Percentiles rank a stretch among this genome's conserved stretches.
phyloP scores from a whole-genome alignment of 2,113 vertebrate genomes.

The Sylvilagus bachmani region DNA sequence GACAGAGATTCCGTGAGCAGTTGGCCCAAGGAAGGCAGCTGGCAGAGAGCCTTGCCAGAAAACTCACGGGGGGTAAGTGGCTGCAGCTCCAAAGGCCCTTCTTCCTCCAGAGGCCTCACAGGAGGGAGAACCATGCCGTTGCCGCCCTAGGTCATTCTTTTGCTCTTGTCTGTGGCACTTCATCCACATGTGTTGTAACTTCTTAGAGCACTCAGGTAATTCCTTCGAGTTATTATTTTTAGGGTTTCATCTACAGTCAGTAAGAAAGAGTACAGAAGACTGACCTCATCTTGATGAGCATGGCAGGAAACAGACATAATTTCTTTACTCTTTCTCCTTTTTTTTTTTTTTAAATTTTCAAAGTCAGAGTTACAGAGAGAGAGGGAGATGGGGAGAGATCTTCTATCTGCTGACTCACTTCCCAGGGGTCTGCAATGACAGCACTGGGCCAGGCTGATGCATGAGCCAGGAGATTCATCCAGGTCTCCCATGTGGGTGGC shows the following conservation, averaged over 20 bases:
- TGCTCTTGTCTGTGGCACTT: neutral
- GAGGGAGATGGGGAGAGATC: too few species aligned
- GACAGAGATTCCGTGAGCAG: constrained; percentile 91
- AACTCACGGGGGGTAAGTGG: constrained; percentile 90
- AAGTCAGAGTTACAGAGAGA: too few species aligned
- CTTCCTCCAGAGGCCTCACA: neutral
- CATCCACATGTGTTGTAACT: neutral
- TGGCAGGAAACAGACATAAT: neutral
- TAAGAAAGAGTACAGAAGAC: neutral
- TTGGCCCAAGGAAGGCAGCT: constrained; percentile 77
- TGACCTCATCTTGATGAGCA: neutral
- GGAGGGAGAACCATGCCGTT: too few species aligned
- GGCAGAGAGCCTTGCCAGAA: constrained; percentile 88
- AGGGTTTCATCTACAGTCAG: neutral
- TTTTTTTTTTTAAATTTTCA: too few species aligned
- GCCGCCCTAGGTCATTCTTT: neutral
- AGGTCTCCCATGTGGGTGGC: too few species aligned
- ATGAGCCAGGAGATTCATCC: too few species aligned
- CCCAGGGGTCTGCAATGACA: too few species aligned
- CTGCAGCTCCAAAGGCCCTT: neutral
- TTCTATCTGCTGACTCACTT: too few species aligned
- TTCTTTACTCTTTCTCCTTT: too few species aligned
- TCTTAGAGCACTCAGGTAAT: neutral
- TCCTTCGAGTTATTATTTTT: neutral
- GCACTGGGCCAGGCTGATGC: too few species aligned